These are phyloP conservation scores for Diglossa cyanea DNA, from an alignment of 2,797 vertebrate genomes.

Conservation along the genomic window DNA sequence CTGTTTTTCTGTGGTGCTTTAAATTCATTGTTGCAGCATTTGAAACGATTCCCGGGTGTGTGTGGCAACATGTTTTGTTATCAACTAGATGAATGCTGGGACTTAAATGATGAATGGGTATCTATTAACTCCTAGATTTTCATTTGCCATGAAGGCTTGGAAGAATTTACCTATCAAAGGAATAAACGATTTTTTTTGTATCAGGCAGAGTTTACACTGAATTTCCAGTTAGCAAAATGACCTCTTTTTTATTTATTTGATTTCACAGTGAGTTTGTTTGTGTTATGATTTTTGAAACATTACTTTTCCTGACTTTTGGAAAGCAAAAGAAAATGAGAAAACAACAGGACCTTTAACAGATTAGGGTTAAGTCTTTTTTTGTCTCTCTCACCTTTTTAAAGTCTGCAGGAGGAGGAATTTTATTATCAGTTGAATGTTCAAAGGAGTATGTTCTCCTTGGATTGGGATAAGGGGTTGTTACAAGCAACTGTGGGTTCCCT, in stretches of 20 bases:
- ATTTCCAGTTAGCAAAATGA: not conserved
- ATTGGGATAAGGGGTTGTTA: not conserved
- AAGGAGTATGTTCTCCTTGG: not conserved
- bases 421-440: not conserved
- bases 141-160: not conserved
- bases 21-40: not conserved
- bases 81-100: not conserved
- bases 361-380: not conserved
- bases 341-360: not conserved
- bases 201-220: not conserved
- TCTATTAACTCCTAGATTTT: not conserved
- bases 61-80: not conserved
- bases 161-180: not conserved
- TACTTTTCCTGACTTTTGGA: not conserved
- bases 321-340: not conserved
- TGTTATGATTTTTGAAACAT: not conserved
- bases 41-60: not conserved
- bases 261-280: not conserved
- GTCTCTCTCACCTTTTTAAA: not conserved
- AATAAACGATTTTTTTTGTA: not conserved
- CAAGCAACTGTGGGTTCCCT: not conserved
- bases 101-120: not conserved
- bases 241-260: not conserved
- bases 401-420: not conserved
- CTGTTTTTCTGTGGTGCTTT: slow-evolving; percentile 1